Conservation (phyloP, 2,888 invertebrate genomes). For the Idaea aversata region DNA sequence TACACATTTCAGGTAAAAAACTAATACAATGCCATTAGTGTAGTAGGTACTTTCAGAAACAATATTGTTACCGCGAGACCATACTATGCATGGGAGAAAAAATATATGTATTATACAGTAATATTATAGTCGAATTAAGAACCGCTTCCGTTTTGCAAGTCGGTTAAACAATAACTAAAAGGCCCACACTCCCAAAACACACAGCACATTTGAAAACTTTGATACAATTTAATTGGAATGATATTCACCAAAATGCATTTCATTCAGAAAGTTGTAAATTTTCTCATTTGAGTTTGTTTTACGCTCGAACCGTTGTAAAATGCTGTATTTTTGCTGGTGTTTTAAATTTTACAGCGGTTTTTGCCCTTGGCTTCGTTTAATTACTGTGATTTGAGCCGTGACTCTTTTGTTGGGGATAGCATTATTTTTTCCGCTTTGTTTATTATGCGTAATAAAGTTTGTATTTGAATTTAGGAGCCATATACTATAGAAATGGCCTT, state of each 20-base stretch:
- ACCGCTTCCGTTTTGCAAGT: too few species aligned
- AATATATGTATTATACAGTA: too few species aligned
- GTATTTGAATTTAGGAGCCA: background rate
- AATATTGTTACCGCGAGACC: slow-evolving; percentile 8
- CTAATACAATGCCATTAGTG: too few species aligned
- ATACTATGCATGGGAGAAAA: too few species aligned
- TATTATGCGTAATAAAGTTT: background rate
- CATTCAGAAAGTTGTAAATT: slow-evolving; percentile 7
- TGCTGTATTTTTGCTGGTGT: background rate
- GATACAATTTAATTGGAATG: slow-evolving; percentile 23
- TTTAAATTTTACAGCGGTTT: slow-evolving; percentile 1
- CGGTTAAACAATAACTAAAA: slow-evolving; percentile 16
- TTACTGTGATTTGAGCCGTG: slow-evolving; percentile 1
- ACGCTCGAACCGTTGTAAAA: background rate
- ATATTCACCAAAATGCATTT: slow-evolving; percentile 22
- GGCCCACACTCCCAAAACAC: slow-evolving; percentile 8
- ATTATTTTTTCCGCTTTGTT: background rate
- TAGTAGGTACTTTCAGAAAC: too few species aligned
- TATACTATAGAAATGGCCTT: background rate
- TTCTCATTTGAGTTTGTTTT: background rate
- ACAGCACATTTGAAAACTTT: slow-evolving; percentile 14
- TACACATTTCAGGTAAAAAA: too few species aligned
- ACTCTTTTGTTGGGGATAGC: background rate
- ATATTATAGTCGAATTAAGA: too few species aligned
- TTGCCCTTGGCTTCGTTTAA: slow-evolving; percentile 1